A percentile compares a stretch with the other conserved stretches of the same genome.
Evolutionary conservation across 1,140 invertebrate genomes (phyloP).

Genomic region (Theocolax elegans): DNA sequence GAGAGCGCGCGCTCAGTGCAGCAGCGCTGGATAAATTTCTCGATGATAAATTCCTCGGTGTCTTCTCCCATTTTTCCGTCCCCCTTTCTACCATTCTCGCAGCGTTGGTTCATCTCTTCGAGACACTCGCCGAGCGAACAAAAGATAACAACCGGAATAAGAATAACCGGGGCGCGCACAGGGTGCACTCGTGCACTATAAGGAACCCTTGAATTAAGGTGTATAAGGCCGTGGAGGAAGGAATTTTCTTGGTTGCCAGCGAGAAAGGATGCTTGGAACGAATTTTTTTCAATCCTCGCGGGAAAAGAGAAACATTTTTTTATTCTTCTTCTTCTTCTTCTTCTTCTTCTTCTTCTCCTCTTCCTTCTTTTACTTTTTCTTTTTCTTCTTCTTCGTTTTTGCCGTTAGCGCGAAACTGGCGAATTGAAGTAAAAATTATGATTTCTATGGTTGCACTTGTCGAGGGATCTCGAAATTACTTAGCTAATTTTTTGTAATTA

Average conservation of each 20-base stretch:
- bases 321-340: no score
- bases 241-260: slow-evolving; percentile 3
- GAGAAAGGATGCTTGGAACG: not conserved
- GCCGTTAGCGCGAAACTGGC: not conserved
- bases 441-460: no score
- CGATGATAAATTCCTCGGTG: slow-evolving; percentile 51
- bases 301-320: slow-evolving; percentile 1
- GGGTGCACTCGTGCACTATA: slow-evolving; percentile 2
- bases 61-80: slow-evolving; percentile 38
- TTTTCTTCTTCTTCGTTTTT: no score
- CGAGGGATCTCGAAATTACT: not conserved
- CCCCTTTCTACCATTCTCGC: slow-evolving; percentile 19
- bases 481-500: not conserved
- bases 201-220: slow-evolving; percentile 33
- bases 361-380: no score
- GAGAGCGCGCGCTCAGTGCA: slow-evolving; percentile 7
- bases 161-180: slow-evolving; percentile 44
- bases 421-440: slow-evolving; percentile 1
- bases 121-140: slow-evolving; percentile 42
- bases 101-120: not conserved
- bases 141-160: slow-evolving; percentile 53
- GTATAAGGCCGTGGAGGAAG: not conserved
- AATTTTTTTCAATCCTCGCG: not conserved
- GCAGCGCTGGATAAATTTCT: slow-evolving; percentile 4
- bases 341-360: no score